phyloP scores from a whole-genome alignment of 2,888 invertebrate species.

The Augiades crinisus region DNA sequence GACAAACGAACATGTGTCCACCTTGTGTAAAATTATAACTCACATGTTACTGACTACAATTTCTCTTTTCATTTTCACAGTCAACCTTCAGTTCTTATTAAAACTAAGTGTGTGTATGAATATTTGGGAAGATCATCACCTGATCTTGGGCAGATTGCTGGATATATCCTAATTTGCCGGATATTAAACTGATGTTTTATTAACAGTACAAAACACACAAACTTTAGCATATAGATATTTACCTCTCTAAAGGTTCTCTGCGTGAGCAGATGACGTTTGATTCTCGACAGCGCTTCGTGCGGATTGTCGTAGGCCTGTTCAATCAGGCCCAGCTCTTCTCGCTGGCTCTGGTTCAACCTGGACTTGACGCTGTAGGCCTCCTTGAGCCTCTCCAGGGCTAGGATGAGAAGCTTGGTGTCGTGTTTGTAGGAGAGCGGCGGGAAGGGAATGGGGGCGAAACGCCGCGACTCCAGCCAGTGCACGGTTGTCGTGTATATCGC shows the following conservation, averaged over 20 bases:
- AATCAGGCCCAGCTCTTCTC: constrained; percentile 98
- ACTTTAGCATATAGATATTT: constrained; percentile 31
- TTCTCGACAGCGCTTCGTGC: constrained; percentile 98
- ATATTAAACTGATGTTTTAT: too few species aligned
- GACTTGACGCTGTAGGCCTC: constrained; percentile 99
- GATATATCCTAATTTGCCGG: too few species aligned
- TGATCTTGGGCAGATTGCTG: too few species aligned
- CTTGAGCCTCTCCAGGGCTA: constrained; percentile 97
- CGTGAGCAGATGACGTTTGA: constrained; percentile 99
- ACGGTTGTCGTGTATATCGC: constrained; percentile 99
- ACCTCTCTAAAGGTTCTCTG: constrained; percentile 99
- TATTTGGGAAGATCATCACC: too few species aligned
- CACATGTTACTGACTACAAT: too few species aligned
- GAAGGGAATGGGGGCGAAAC: constrained; percentile 99
- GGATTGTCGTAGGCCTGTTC: constrained; percentile 99
- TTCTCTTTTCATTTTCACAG: too few species aligned
- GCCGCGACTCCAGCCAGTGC: constrained; percentile 98
- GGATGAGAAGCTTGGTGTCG: constrained; percentile 98
- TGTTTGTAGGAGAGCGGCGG: constrained; percentile 99
- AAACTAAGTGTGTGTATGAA: too few species aligned
- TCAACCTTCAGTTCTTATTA: too few species aligned
- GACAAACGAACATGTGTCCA: too few species aligned
- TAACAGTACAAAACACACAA: too few species aligned
- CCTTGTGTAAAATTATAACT: too few species aligned
- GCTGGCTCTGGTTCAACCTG: constrained; percentile 97